Base-by-base conservation (phyloP, 37 sponge, comb jelly and placozoan species). In the Cliona cf. orientalis region DNA sequence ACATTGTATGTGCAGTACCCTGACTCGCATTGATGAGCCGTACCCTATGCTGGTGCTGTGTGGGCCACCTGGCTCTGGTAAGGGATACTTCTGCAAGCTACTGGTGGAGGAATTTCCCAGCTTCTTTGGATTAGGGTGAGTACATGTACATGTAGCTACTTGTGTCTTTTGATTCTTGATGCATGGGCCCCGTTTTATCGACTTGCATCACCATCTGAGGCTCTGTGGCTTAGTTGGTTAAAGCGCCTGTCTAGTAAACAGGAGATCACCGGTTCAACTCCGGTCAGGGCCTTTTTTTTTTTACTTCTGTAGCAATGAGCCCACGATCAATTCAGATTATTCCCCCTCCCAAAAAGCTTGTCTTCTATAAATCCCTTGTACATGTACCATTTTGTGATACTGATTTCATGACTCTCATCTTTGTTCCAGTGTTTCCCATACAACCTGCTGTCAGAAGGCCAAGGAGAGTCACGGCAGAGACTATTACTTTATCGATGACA, bases 101-200 rank as follows among this genome's bases (percentile, higher is more conserved):
- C 77, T 95, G 42, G 90, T 91, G 32, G 92, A 84, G 36, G 95
- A 95, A 63, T 95, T 91, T 45, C 95, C 95, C 35, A 79, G 76
- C 26, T 89, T 88, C 86, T 91, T 95, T 86, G 95, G 92, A 43
- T 63, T 82, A 35, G 90, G 94, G 94, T 93, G 46, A 81, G 88
- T 70, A 40, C 32, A 49, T 19, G 17, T 49, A 17, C 11, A 49
- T 19, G 14, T 19, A 17, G 11, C 56, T 6, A 45, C 43, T 61
- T 25, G 22, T n/a, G 7, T n/a, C 26, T 6, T 6, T 61, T 61
- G 28, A n/a, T 61, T 7, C 22, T 61, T 61, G 5, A 61, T n/a
- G 22, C 63, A 66, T 66, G 67, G 38, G 42, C 36, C 64, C 28
- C n/a, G n/a, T n/a, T n/a, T n/a, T n/a, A n/a, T n/a, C n/a, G n/a